phyloP scores from a whole-genome alignment of 2,797 vertebrate genomes.

The Gadopsis bispinosus region DNA sequence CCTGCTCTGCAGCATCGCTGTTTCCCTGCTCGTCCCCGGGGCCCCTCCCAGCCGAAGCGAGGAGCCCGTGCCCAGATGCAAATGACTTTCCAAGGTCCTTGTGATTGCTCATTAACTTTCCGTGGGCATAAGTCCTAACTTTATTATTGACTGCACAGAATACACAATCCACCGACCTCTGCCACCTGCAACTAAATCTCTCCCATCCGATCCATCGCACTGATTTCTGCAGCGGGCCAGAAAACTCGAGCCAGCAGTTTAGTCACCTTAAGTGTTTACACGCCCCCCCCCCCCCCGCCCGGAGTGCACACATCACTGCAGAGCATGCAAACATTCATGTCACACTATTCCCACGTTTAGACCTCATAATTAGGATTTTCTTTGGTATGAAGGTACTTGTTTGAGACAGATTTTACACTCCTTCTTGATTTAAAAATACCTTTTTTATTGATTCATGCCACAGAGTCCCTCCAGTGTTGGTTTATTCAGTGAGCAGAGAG shows the following conservation, averaged over 20 bases:
- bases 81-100: conserved; percentile 99
- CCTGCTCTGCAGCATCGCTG: conserved; percentile 55
- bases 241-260: conserved; percentile 88
- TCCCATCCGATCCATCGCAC: conserved; percentile 94
- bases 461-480: conserved; percentile 4
- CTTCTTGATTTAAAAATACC: conserved; percentile 7
- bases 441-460: conserved; percentile 1
- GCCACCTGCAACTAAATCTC: conserved; percentile 98
- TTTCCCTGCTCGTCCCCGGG: conserved; percentile 76
- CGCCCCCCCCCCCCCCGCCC: conserved; percentile 29
- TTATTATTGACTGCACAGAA: conserved; percentile 99
- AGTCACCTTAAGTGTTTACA: conserved; percentile 86
- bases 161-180: conserved; percentile 99
- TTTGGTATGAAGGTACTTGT: not conserved
- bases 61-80: conserved; percentile 90
- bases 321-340: conserved; percentile 24
- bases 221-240: conserved; percentile 89
- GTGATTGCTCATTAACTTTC: conserved; percentile 98
- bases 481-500: conserved; percentile 37
- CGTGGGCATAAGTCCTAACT: conserved; percentile 96
- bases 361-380: not conserved
- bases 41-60: conserved; percentile 83
- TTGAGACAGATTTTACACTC: conserved; percentile 7
- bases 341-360: not conserved
- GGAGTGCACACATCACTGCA: conserved; percentile 33